These are phyloP conservation scores for Andrena chrysosceles DNA, from an alignment of 2,888 invertebrate genomes.

Conservation along the genomic window DNA sequence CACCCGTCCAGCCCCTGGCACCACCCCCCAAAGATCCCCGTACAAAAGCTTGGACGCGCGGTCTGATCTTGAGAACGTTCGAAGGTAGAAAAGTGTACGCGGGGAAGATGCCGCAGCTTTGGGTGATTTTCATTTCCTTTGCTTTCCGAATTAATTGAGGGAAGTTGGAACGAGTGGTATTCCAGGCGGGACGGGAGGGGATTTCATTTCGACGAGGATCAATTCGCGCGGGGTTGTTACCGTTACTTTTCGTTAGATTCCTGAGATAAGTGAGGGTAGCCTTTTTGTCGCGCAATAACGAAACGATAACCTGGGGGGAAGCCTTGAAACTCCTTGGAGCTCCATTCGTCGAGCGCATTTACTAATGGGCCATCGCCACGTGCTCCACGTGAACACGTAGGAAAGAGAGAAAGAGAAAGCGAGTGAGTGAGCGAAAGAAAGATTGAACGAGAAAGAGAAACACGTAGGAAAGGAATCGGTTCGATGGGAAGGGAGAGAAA, in stretches of 20 bases:
- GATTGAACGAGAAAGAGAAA: constrained; percentile 38
- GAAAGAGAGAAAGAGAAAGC: constrained; percentile 39
- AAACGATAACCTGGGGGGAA: background rate
- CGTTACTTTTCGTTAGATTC: background rate
- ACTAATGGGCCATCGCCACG: constrained; percentile 30
- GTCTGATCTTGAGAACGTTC: constrained; percentile 59
- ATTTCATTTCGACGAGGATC: too few species aligned
- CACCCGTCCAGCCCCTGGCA: too few species aligned
- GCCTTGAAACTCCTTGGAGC: constrained; percentile 63
- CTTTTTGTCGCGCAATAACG: background rate
- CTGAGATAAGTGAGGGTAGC: background rate
- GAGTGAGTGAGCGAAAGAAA: constrained; percentile 46
- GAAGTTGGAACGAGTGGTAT: too few species aligned
- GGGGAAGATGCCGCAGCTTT: background rate
- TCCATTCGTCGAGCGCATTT: constrained; percentile 29
- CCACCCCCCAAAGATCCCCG: background rate
- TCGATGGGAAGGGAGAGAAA: constrained; percentile 39
- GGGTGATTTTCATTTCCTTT: background rate
- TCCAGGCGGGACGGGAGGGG: too few species aligned
- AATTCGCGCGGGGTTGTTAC: background rate
- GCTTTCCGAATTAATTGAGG: background rate
- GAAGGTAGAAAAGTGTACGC: background rate
- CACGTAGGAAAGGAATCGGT: constrained; percentile 30
- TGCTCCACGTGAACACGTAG: constrained; percentile 31
- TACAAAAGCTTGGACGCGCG: constrained; percentile 42